phyloP scores from a whole-genome alignment of 2,113 vertebrate species.

The Caloenas nicobarica region DNA sequence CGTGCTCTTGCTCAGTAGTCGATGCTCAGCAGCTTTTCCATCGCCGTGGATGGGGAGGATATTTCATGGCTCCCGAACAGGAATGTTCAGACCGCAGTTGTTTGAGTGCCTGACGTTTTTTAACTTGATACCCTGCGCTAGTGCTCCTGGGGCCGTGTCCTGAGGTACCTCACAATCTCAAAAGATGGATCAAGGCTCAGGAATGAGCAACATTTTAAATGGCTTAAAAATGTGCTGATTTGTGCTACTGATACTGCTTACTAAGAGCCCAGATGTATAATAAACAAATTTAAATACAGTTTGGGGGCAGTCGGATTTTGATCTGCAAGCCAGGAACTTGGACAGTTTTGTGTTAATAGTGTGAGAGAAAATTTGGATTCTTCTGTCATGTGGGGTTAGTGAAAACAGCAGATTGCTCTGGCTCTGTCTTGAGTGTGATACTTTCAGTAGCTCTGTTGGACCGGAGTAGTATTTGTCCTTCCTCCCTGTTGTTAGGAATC shows the following conservation, averaged over 20 bases:
- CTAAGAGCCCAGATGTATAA: background rate
- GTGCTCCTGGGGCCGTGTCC: background rate
- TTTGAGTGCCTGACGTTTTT: background rate
- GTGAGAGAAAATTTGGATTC: background rate
- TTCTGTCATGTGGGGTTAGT: background rate
- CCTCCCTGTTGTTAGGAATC: background rate
- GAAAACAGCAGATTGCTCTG: background rate
- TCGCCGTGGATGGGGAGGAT: background rate
- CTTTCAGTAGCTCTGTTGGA: background rate
- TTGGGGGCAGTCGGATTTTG: background rate
- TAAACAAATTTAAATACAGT: background rate
- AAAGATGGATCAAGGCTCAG: background rate
- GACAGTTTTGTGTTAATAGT: background rate
- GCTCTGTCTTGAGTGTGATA: background rate
- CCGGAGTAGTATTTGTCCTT: background rate
- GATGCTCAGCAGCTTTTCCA: background rate
- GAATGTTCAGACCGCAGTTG: background rate
- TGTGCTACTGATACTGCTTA: background rate
- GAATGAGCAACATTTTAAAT: background rate
- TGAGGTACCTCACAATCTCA: background rate
- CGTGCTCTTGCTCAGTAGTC: accelerated
- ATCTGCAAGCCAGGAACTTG: background rate
- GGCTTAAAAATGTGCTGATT: background rate
- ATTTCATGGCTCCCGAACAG: background rate
- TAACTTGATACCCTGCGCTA: background rate